Evolutionary conservation across 2,113 vertebrate genomes (phyloP), one percentile per base, ranked within the genome.

Genomic region (Vanacampus margaritifer): DNA sequence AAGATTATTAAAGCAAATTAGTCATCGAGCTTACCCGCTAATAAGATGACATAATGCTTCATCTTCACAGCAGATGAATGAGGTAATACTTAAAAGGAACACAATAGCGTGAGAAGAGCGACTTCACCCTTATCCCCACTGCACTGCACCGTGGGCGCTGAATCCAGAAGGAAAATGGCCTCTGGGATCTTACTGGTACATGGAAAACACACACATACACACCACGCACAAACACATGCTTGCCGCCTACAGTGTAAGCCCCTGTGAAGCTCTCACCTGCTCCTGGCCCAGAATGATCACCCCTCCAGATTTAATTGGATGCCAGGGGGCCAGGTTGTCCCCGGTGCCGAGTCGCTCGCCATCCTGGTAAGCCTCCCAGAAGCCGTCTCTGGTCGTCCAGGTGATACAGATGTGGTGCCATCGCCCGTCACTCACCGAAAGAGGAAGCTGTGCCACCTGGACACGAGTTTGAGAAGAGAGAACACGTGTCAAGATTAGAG

Each of bases 401-500:
- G 97, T 98, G 86, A 99, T 89, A 45, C 97, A 98, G 80, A 99
- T 94, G 76, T 99, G 97, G 81, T 99, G 97, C 97, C 97, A 99
- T 75, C 96, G 95, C 4, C 95, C 96, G 1, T 98, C 96, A 21
- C 96, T 95, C 69, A 99, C 89, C 9, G 95, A 94, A 65, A 99
- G 91, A 6, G 96, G 95, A 50, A 99, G 93, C 87, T 98, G 95
- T 6, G 95, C 94, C 7, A 98, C 96, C 97, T 99, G 87, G 5
- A 43, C 12, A 21, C 60, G 5, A 35, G 64, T 43, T 16, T 1
- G 14, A 4, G 16, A 56, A 53, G 67, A 61, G 60, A 17, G 43
- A 45, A 45, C 3, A 14, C 4, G 16, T 45, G 43, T 21, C 19
- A 10, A 51, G 48, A 51, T 48, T 21, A 51, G 45, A 79, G 53